These are phyloP conservation scores for Stigmatopora argus DNA, from an alignment of 2,113 vertebrate genomes.

Conservation along the genomic window DNA sequence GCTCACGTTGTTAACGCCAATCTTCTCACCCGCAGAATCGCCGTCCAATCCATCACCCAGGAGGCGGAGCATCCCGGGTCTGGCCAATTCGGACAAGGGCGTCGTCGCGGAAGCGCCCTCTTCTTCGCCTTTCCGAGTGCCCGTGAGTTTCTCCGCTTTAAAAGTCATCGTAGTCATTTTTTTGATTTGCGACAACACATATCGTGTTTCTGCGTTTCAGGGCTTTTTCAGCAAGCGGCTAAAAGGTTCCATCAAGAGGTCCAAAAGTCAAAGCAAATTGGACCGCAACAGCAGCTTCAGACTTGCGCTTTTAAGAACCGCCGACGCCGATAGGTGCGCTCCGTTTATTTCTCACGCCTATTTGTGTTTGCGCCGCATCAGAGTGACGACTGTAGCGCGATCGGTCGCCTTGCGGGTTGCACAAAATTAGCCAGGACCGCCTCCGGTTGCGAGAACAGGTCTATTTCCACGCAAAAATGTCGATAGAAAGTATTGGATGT, in stretches of 20 bases:
- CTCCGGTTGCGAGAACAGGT: no score
- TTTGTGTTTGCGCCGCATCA: no score
- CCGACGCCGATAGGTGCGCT: conserved; percentile 82
- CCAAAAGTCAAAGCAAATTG: conserved; percentile 93
- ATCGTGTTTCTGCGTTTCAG: conserved; percentile 53
- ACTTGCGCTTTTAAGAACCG: conserved; percentile 76
- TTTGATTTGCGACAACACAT: no score
- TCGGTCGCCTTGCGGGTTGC: no score
- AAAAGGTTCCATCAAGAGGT: conserved; percentile 96
- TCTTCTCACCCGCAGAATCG: conserved; percentile 70
- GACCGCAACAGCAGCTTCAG: conserved; percentile 91
- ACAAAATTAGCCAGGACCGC: no score
- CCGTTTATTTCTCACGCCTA: no score
- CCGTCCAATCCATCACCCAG: conserved; percentile 88
- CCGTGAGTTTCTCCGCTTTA: conserved; percentile 71
- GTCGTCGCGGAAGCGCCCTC: conserved; percentile 78
- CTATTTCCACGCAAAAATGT: no score
- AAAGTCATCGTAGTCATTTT: no score
- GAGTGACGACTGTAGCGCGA: no score
- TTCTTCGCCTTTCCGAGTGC: conserved; percentile 93
- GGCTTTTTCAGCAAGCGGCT: conserved; percentile 96
- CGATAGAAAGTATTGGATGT: no score
- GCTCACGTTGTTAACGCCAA: neutral
- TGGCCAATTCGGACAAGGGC: conserved; percentile 85
- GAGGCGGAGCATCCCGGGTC: conserved; percentile 91